Evolutionary conservation across 2,888 invertebrate species (phyloP).

Genomic region (Mesorhabditis spiculigera): DNA sequence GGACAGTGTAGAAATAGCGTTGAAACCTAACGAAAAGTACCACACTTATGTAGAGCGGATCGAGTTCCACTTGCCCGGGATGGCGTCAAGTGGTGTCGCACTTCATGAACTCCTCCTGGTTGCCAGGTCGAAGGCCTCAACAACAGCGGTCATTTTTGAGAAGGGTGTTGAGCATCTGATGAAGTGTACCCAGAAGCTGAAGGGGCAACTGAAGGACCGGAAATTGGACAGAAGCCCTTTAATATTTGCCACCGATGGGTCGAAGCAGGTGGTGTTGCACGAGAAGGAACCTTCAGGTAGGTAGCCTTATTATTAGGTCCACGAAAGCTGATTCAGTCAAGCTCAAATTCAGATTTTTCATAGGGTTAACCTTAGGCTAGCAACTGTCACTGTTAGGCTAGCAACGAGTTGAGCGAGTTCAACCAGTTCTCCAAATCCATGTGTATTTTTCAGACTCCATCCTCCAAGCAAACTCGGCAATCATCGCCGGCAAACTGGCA

Average conservation of each 20-base stretch:
- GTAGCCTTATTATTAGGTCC: too few species aligned
- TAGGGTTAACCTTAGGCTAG: too few species aligned
- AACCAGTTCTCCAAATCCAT: too few species aligned
- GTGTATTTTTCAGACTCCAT: neutral
- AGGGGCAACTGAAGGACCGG: constrained; percentile 44
- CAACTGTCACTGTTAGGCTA: too few species aligned
- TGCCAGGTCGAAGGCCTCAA: neutral
- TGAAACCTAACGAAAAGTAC: too few species aligned
- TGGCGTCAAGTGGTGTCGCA: neutral
- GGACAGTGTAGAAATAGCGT: neutral
- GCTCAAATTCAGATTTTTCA: too few species aligned
- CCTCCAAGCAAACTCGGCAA: constrained; percentile 9
- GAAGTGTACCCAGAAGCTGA: constrained; percentile 66
- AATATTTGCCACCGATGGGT: constrained; percentile 26
- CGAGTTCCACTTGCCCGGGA: constrained; percentile 1
- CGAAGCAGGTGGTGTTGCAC: constrained; percentile 18
- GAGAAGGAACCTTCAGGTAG: too few species aligned
- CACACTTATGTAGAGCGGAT: neutral
- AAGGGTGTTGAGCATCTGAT: constrained; percentile 4
- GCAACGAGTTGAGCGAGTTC: too few species aligned
- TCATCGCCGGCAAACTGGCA: constrained; percentile 30
- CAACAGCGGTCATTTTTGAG: constrained; percentile 1
- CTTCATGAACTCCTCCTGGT: neutral
- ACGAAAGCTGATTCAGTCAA: too few species aligned
- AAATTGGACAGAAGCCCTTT: constrained; percentile 24